Evolutionary conservation across 2,888 invertebrate species (phyloP).

Genomic region (Xylophagus ater): DNA sequence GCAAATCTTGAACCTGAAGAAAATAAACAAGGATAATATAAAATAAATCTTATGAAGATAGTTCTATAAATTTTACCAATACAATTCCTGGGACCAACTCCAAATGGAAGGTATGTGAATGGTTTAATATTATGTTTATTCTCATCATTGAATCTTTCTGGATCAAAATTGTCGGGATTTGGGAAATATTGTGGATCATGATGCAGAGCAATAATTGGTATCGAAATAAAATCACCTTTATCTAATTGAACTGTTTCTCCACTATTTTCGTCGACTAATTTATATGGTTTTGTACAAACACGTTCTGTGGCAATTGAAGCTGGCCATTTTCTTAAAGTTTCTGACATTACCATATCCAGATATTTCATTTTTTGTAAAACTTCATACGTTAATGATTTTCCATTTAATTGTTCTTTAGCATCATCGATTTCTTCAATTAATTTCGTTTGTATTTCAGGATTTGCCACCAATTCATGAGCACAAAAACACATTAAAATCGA

Average conservation of each 20-base stretch:
- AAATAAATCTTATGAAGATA: too few species aligned
- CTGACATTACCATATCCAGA: slow-evolving; percentile 45
- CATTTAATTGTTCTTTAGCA: slow-evolving; percentile 34
- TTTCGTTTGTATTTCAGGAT: slow-evolving; percentile 46
- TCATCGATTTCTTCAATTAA: slow-evolving; percentile 45
- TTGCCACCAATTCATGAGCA: slow-evolving; percentile 45
- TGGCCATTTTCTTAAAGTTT: slow-evolving; percentile 45
- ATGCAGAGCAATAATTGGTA: slow-evolving; percentile 41
- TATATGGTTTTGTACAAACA: slow-evolving; percentile 43
- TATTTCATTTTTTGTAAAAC: slow-evolving; percentile 47
- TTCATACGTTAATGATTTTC: slow-evolving; percentile 44
- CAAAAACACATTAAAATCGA: slow-evolving; percentile 41
- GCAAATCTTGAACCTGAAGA: slow-evolving; percentile 2
- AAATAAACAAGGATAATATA: too few species aligned
- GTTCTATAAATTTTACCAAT: too few species aligned
- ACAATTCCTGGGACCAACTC: slow-evolving; percentile 49
- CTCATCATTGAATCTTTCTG: slow-evolving; percentile 46
- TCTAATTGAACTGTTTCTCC: slow-evolving; percentile 28
- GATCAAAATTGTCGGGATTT: slow-evolving; percentile 47
- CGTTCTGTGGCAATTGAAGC: slow-evolving; percentile 40
- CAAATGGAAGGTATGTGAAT: slow-evolving; percentile 45
- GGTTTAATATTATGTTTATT: slow-evolving; percentile 42
- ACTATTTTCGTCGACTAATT: slow-evolving; percentile 25
- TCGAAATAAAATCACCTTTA: slow-evolving; percentile 25
- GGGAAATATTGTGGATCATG: slow-evolving; percentile 43